A percentile compares a stretch with the other conserved stretches of the same genome.
phyloP scores from a whole-genome alignment of 1,140 invertebrate genomes.

The Atopsyche davidsoni region DNA sequence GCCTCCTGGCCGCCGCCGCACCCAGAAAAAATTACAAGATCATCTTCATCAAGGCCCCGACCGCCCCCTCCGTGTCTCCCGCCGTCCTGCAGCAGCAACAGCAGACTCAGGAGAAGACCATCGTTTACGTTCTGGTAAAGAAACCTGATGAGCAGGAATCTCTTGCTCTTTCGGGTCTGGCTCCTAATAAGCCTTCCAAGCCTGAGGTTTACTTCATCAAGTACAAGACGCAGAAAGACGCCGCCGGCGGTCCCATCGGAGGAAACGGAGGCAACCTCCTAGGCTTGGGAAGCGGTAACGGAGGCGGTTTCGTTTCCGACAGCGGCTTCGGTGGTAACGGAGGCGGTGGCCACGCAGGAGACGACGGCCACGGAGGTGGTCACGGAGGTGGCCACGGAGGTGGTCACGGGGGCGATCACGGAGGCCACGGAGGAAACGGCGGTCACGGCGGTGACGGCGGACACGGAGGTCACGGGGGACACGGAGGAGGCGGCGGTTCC shows the following conservation, averaged over 20 bases:
- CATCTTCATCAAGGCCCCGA: conserved; percentile 83
- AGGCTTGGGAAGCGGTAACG: too few species aligned
- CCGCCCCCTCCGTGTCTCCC: conserved; percentile 66
- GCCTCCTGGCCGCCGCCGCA: conserved; percentile 50
- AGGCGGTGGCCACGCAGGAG: conserved; percentile 40
- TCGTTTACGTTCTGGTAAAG: conserved; percentile 83
- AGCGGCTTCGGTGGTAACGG: conserved; percentile 37
- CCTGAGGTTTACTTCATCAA: conserved; percentile 85
- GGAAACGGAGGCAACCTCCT: conserved; percentile 32
- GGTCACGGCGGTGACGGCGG: conserved; percentile 39
- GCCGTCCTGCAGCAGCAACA: conserved; percentile 66
- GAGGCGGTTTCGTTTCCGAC: conserved; percentile 29
- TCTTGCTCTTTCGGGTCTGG: conserved; percentile 64
- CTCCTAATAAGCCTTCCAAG: conserved; percentile 74
- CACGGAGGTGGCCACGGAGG: conserved; percentile 32
- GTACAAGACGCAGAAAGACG: conserved; percentile 70
- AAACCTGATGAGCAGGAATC: conserved; percentile 74
- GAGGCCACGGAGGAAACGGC: conserved; percentile 34
- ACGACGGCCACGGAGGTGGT: conserved; percentile 32
- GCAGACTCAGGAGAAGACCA: conserved; percentile 82
- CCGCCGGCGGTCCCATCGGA: conserved; percentile 37
- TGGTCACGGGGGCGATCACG: conserved; percentile 38
- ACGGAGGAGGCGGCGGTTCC: conserved; percentile 35
- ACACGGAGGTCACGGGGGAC: conserved; percentile 33
- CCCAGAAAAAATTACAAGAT: conserved; percentile 83